These are phyloP conservation scores for Euproctis similis DNA, from an alignment of 2,888 invertebrate genomes.

Conservation along the genomic window DNA sequence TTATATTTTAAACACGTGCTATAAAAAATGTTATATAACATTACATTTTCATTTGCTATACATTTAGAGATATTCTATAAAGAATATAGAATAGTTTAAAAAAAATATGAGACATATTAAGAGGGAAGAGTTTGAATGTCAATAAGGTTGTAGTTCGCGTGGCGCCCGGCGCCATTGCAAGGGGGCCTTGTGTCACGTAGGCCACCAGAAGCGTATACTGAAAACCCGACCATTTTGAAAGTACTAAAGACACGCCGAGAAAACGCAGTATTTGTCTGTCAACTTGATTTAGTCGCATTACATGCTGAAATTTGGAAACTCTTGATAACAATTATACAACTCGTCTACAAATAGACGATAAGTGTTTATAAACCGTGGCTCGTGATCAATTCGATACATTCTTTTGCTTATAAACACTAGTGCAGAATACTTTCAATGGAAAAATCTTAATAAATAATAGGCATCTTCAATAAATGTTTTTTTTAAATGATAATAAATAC, in stretches of 20 bases:
- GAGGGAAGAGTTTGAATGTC: too few relatives aligned
- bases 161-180: conserved; percentile 69
- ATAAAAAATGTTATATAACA: conserved; percentile 56
- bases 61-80: too few relatives aligned
- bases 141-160: conserved; percentile 68
- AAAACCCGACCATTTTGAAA: conserved; percentile 40
- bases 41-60: conserved; percentile 4
- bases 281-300: conserved; percentile 24
- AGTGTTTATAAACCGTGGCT: conserved; percentile 6
- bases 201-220: conserved; percentile 47
- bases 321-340: conserved; percentile 22
- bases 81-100: too few relatives aligned
- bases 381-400: conserved; percentile 2
- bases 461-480: too few relatives aligned
- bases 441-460: too few relatives aligned
- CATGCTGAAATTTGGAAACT: conserved; percentile 41
- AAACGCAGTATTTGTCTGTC: conserved; percentile 6
- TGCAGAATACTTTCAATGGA: neutral
- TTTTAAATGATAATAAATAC: too few relatives aligned
- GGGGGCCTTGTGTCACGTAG: conserved; percentile 70
- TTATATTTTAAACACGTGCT: conserved; percentile 52
- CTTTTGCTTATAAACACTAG: conserved; percentile 2
- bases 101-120: too few relatives aligned
- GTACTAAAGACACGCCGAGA: conserved; percentile 14
- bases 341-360: conserved; percentile 4